Conservation (phyloP, 2,797 vertebrate species). For the Labroides dimidiatus region DNA sequence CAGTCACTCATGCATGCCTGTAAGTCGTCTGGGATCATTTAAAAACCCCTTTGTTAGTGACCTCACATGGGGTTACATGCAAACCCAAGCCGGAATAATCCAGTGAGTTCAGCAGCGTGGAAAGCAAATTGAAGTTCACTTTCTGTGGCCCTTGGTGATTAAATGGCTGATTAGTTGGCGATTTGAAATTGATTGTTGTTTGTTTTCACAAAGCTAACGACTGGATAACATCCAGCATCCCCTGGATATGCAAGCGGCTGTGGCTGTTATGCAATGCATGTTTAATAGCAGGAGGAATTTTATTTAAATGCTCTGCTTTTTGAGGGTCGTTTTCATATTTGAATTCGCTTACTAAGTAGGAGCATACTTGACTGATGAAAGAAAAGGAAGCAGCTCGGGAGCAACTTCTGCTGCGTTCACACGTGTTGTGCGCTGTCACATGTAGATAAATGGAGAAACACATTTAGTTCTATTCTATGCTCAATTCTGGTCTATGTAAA, state of each 20-base stretch:
- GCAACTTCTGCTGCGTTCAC: no score
- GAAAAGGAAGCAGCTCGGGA: no score
- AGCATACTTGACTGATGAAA: no score
- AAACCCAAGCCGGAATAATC: constrained; percentile 41
- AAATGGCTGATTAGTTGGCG: constrained; percentile 53
- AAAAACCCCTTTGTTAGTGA: constrained; percentile 47
- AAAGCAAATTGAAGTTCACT: constrained; percentile 49
- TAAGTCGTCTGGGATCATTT: constrained; percentile 62
- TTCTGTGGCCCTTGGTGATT: constrained; percentile 47
- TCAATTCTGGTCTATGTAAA: no score
- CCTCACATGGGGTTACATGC: constrained; percentile 38
- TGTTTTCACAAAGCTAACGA: constrained; percentile 58
- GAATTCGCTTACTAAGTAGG: not conserved
- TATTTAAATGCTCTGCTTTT: constrained; percentile 11
- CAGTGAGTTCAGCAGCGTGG: constrained; percentile 50
- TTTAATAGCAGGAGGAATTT: constrained; percentile 25
- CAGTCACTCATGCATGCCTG: constrained; percentile 61
- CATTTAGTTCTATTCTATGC: no score
- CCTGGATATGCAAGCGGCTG: constrained; percentile 1
- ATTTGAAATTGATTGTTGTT: constrained; percentile 51
- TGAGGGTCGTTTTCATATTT: constrained; percentile 3
- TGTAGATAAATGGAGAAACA: no score
- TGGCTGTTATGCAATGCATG: constrained; percentile 27
- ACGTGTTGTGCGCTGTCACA: no score
- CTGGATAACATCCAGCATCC: constrained; percentile 24